These are phyloP conservation scores for Microhierax caerulescens DNA, from an alignment of 2,797 vertebrate genomes.

Conservation along the genomic window DNA sequence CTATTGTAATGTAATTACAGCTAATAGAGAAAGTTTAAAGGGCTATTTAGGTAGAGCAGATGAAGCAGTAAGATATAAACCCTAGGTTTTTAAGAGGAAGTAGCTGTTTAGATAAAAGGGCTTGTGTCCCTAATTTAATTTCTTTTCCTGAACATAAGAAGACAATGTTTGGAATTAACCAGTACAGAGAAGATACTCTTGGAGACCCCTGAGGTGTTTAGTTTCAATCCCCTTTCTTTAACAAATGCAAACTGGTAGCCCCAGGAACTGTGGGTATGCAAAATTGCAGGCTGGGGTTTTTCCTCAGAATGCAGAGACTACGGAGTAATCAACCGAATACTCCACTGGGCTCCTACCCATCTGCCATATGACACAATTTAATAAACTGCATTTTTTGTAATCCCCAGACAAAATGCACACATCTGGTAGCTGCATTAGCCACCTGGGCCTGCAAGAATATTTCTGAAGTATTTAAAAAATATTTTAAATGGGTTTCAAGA, in stretches of 20 bases:
- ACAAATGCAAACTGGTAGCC: neutral
- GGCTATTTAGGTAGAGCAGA: neutral
- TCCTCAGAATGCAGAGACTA: neutral
- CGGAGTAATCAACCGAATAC: neutral
- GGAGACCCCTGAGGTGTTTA: neutral
- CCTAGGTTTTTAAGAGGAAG: neutral
- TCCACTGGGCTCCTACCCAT: conserved; percentile 33
- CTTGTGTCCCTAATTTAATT: neutral
- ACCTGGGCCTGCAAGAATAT: conserved; percentile 23
- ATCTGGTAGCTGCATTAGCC: conserved; percentile 41
- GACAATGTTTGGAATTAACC: neutral
- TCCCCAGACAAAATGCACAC: conserved; percentile 10
- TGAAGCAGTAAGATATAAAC: neutral
- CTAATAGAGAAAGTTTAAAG: neutral
- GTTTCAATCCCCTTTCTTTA: neutral
- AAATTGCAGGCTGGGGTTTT: neutral
- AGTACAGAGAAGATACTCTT: neutral
- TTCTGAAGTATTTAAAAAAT: neutral
- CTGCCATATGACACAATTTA: conserved; percentile 37
- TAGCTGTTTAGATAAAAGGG: neutral
- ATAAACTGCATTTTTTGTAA: conserved; percentile 15
- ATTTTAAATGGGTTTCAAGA: neutral
- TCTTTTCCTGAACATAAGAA: neutral
- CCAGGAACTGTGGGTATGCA: neutral
- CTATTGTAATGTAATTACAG: neutral